Evolutionary conservation across 2,113 vertebrate species (phyloP).

Genomic region (Telmatochromis sp.): DNA sequence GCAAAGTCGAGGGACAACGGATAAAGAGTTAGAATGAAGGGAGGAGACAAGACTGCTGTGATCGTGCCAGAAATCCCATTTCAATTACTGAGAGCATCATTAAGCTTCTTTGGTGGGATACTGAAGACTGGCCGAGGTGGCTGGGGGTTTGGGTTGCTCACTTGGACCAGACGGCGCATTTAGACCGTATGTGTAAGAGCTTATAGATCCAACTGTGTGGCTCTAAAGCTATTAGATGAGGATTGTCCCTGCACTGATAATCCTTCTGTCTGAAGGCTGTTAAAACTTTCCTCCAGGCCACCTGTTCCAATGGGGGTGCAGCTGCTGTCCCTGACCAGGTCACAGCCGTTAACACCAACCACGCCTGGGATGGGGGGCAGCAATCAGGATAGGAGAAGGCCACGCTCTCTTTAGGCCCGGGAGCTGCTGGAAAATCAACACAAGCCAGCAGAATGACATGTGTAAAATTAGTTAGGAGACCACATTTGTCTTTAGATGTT

Average conservation of each 20-base stretch:
- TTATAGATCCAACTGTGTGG: constrained; percentile 11
- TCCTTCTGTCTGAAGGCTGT: constrained; percentile 51
- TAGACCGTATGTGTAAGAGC: constrained; percentile 3
- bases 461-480: not conserved
- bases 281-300: constrained; percentile 60
- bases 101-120: constrained; percentile 52
- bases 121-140: constrained; percentile 17
- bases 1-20: not conserved
- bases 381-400: not conserved
- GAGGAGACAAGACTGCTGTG: not conserved
- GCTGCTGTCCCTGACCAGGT: constrained; percentile 45
- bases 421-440: constrained; percentile 11
- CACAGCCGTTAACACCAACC: constrained; percentile 11
- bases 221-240: constrained; percentile 45
- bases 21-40: not conserved
- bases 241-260: constrained; percentile 45
- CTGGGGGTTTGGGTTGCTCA: constrained; percentile 2
- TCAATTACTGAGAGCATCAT: constrained; percentile 37
- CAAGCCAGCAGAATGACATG: not conserved
- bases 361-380: not conserved
- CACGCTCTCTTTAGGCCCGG: not conserved
- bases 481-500: constrained; percentile 2
- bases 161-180: constrained; percentile 2
- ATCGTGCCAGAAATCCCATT: constrained; percentile 41
- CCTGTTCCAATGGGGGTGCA: constrained; percentile 57